Percentiles rank a stretch among this genome's conserved stretches.
Evolutionary conservation across 2,888 invertebrate genomes (phyloP).

Genomic region (Caenorhabditis auriculariae): DNA sequence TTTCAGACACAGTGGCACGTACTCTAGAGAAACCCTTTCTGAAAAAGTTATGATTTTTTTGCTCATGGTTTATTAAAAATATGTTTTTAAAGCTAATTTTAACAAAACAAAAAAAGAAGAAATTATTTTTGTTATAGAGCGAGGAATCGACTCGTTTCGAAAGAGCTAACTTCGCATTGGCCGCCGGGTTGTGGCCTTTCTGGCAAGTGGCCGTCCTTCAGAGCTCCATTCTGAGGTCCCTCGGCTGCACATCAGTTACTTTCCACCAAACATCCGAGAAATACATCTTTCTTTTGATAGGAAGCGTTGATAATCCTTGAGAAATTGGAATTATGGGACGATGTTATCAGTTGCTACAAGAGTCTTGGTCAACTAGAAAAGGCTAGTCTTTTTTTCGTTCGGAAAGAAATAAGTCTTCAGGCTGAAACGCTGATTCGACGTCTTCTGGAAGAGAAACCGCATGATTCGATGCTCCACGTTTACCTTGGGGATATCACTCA

Average conservation of each 20-base stretch:
- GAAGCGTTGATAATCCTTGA: conserved; percentile 66
- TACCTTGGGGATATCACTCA: conserved; percentile 85
- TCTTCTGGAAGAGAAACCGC: conserved; percentile 71
- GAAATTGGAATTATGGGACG: conserved; percentile 81
- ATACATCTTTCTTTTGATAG: conserved; percentile 40
- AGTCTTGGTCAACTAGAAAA: conserved; percentile 80
- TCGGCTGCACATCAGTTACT: conserved; percentile 63
- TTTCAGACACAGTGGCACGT: too few relatives aligned
- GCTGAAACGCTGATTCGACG: conserved; percentile 80
- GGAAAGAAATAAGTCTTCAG: neutral
- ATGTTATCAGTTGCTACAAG: conserved; percentile 87
- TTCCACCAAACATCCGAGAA: too few relatives aligned
- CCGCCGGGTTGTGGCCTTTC: conserved; percentile 41
- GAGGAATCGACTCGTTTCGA: too few relatives aligned
- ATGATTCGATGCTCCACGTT: conserved; percentile 75
- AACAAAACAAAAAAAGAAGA: too few relatives aligned
- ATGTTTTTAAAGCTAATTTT: too few relatives aligned
- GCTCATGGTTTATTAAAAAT: too few relatives aligned
- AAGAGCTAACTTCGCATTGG: conserved; percentile 13
- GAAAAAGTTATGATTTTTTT: too few relatives aligned
- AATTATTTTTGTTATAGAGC: too few relatives aligned
- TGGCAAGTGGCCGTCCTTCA: conserved; percentile 50
- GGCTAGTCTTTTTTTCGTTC: conserved; percentile 71
- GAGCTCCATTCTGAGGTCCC: conserved; percentile 48
- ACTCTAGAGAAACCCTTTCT: too few relatives aligned